Base-by-base conservation (phyloP, 1,140 invertebrate species). In the Zaprionus ornatus region DNA sequence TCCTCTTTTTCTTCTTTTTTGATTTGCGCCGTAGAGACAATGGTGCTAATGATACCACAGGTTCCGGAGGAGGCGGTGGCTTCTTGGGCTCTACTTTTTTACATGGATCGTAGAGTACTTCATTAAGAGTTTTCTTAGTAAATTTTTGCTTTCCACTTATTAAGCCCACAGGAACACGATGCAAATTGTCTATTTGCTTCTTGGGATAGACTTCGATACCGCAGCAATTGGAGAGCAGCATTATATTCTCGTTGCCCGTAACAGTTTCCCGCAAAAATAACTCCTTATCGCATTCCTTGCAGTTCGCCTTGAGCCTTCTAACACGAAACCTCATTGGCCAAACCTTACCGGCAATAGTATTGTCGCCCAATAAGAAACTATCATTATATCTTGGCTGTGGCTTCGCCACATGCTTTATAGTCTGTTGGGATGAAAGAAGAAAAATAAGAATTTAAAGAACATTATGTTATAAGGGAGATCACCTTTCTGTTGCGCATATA, bases 141-240 rank as follows among this genome's bases (percentile, higher is more conserved):
- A 87, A 63, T 13, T 66, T 52, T 9, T 74, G 32, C 0, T 12
- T 2, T 1, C 80, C 84, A 1, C 59, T 57, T 40, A 87, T 83
- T 9, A 70, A 65, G 7, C 63, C 32, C 2, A 87, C 83, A 12
- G 54, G 65, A 15, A 87, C 84, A 12, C 48, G 63, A 60, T 84
- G 63, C 84, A 79, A 64, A 2, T 69, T 74, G 0, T 83, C 84
- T 1, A 87, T 37, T 35, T 73, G 80, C 7, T 60, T 21, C 15
- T 67, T 61, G 0, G 68, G 56, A 60, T 88, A 78, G 10, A 87
- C 67, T 23, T 75, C 52, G 1, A 87, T 70, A 1, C 50, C 50
- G 19, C 83, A 87, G 48, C 83, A 88, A 40, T 74, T 77, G 3
- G 79, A 74, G 5, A 87, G 50, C 3, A 87, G 56, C 32, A 87